Percentiles rank a stretch among this genome's conserved stretches.
These are phyloP conservation scores for Syngnathus typhle DNA, from an alignment of 2,113 vertebrate genomes.

Conservation along the genomic window DNA sequence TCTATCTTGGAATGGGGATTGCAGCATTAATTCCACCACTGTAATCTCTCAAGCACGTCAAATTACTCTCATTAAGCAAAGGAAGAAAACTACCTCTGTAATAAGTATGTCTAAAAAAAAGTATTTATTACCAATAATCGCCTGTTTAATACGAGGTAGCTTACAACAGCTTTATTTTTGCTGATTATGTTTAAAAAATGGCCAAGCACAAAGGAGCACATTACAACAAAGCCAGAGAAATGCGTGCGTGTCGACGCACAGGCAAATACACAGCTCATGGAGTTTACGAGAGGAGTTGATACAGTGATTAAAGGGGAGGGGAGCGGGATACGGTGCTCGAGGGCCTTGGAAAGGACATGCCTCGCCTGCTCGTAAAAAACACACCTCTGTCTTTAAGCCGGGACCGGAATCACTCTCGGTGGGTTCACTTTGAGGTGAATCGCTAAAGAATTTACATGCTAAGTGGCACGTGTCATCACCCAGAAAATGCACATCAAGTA, in stretches of 20 bases:
- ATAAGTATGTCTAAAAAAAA: conserved; percentile 84
- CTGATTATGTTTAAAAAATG: conserved; percentile 76
- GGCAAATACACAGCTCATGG: conserved; percentile 60
- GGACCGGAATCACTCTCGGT: conserved; percentile 46
- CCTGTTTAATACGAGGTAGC: conserved; percentile 73
- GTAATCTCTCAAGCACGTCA: conserved; percentile 99
- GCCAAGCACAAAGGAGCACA: conserved; percentile 67
- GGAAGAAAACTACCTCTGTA: conserved; percentile 97
- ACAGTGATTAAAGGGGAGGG: conserved; percentile 76
- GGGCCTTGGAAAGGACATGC: conserved; percentile 71
- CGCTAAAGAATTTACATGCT: conserved; percentile 67
- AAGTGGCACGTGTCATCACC: conserved; percentile 61
- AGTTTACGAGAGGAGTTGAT: conserved; percentile 70
- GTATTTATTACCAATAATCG: conserved; percentile 99
- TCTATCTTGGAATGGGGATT: conserved; percentile 96
- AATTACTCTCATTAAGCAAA: conserved; percentile 99
- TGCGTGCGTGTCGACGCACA: conserved; percentile 10
- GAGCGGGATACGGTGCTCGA: conserved; percentile 64
- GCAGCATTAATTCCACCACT: conserved; percentile 99
- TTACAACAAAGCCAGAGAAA: conserved; percentile 33
- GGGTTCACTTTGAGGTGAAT: conserved; percentile 70
- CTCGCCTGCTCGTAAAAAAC: conserved; percentile 68
- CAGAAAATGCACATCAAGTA: conserved; percentile 37
- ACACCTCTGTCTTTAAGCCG: conserved; percentile 67
- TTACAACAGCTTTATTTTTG: conserved; percentile 74